phyloP scores from a whole-genome alignment of 2,113 vertebrate genomes.

The Labeo rohita region DNA sequence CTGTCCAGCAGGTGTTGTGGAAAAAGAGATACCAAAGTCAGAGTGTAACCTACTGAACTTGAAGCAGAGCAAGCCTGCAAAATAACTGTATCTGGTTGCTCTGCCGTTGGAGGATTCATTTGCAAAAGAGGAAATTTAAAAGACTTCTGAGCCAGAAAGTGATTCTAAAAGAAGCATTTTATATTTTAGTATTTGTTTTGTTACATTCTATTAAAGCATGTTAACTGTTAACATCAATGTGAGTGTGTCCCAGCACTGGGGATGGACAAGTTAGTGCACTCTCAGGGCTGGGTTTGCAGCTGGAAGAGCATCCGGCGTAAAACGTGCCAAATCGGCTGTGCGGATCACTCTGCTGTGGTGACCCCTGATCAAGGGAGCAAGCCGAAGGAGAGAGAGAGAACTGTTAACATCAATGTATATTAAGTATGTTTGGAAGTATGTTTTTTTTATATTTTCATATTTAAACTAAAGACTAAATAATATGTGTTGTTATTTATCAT shows the following conservation, averaged over 20 bases:
- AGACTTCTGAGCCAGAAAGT: not conserved
- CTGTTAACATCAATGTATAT: not conserved
- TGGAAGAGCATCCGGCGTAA: no score
- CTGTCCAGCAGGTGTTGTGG: slow-evolving; percentile 66
- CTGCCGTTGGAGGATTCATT: not conserved
- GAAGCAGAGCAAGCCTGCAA: not conserved
- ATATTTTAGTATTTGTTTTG: not conserved
- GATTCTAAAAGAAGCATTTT: not conserved
- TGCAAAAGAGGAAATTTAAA: not conserved
- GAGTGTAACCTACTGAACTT: slow-evolving; percentile 23
- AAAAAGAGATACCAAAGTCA: slow-evolving; percentile 56
- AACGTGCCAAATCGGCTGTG: no score
- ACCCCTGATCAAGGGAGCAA: no score
- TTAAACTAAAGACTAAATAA: not conserved
- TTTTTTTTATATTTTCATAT: not conserved
- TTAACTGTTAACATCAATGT: not conserved
- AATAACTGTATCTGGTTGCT: not conserved
- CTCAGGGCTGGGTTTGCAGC: no score
- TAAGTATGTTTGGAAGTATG: not conserved
- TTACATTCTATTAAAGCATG: slow-evolving; percentile 2
- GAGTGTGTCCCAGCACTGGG: no score
- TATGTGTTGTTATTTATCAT: not conserved
- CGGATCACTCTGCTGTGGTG: no score
- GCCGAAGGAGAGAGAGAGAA: no score
- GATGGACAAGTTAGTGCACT: no score